Conservation (phyloP, 2,113 vertebrate species). For the Corythaixoides concolor region DNA sequence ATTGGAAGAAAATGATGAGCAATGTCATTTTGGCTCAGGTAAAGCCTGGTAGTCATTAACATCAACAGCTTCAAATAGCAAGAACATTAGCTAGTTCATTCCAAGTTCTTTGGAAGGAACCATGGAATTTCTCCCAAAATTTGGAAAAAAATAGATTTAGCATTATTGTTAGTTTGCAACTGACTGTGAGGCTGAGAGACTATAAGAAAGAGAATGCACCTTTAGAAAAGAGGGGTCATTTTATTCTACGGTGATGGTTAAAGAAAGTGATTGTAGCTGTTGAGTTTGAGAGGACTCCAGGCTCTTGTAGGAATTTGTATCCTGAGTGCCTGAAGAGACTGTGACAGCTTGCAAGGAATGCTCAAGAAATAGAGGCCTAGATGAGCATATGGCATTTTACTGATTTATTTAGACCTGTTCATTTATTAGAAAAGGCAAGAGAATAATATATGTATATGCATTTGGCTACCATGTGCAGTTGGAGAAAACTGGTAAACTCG, state of each 20-base stretch:
- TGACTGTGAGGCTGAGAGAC: background rate
- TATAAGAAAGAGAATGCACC: background rate
- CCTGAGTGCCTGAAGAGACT: background rate
- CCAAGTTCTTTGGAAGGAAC: background rate
- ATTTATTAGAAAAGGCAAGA: background rate
- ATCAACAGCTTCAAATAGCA: accelerated
- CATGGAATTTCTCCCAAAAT: background rate
- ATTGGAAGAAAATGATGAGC: background rate
- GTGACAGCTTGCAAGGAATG: background rate
- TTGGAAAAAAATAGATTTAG: background rate
- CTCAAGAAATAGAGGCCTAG: background rate
- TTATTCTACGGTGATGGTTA: background rate
- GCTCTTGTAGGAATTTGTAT: background rate
- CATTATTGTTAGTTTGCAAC: background rate
- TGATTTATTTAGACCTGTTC: background rate
- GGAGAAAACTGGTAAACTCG: background rate
- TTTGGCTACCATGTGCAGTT: background rate
- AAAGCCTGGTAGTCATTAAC: background rate
- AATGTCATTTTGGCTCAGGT: background rate
- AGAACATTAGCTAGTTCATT: background rate
- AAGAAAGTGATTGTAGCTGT: background rate
- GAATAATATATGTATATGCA: background rate
- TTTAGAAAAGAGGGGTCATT: background rate
- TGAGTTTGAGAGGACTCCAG: background rate
- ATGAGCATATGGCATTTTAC: background rate